Evolutionary conservation across 2,797 vertebrate genomes (phyloP).

Genomic region (Melanotaenia trifasciata): DNA sequence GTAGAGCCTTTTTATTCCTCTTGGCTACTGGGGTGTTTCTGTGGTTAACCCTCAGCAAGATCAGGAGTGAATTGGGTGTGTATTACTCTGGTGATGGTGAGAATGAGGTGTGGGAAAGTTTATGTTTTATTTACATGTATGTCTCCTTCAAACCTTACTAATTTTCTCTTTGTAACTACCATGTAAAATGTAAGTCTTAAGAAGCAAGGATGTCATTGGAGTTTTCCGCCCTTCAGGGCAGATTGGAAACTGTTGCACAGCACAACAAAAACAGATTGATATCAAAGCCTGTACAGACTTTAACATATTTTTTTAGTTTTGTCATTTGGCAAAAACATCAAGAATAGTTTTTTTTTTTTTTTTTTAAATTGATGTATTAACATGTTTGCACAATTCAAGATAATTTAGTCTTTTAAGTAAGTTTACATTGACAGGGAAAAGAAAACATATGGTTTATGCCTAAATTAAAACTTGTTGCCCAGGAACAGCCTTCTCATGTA

Average conservation of each 20-base stretch:
- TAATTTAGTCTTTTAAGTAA: not conserved
- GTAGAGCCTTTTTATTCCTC: conserved; percentile 57
- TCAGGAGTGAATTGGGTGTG: conserved; percentile 31
- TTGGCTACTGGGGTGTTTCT: conserved; percentile 50
- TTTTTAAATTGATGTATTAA: not conserved
- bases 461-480: not conserved
- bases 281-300: conserved; percentile 18
- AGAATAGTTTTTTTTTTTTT: not conserved
- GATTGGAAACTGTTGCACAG: conserved; percentile 27
- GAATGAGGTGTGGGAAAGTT: conserved; percentile 27
- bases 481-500: conserved; percentile 12
- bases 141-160: not conserved
- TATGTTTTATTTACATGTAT: conserved; percentile 21
- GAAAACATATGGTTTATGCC: not conserved
- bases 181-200: not conserved
- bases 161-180: not conserved
- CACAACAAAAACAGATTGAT: conserved; percentile 26
- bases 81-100: conserved; percentile 27
- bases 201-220: conserved; percentile 17
- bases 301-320: not conserved
- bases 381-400: not conserved
- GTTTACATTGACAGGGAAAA: not conserved
- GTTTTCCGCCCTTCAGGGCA: conserved; percentile 22
- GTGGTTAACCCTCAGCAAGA: conserved; percentile 53
- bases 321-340: not conserved